Evolutionary conservation across 2,888 invertebrate species (phyloP).

Genomic region (Pseudoips prasinana): DNA sequence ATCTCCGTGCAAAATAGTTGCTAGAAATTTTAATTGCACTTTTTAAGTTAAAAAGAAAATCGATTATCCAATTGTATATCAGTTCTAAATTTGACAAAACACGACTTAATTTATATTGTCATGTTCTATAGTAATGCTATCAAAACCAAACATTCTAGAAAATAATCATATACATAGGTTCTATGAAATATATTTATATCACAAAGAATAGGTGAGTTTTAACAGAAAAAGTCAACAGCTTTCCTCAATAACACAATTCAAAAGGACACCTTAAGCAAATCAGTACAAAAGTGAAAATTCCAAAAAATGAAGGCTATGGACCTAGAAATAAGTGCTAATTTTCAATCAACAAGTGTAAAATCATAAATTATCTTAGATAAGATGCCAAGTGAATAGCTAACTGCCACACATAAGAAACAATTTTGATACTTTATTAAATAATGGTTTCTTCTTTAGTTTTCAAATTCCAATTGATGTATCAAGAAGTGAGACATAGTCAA

Average conservation of each 20-base stretch:
- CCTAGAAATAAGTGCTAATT: conserved; percentile 32
- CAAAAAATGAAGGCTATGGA: conserved; percentile 18
- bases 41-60: conserved; percentile 45
- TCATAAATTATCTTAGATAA: too few relatives aligned
- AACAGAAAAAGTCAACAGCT: conserved; percentile 33
- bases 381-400: too few relatives aligned
- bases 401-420: too few relatives aligned
- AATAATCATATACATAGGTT: conserved; percentile 27
- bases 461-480: too few relatives aligned
- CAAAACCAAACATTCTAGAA: conserved; percentile 21
- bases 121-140: conserved; percentile 23
- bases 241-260: conserved; percentile 20
- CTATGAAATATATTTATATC: conserved; percentile 44
- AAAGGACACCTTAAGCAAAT: conserved; percentile 21
- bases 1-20: conserved; percentile 43
- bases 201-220: conserved; percentile 54
- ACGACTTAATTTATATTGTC: conserved; percentile 25
- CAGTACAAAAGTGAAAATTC: conserved; percentile 11
- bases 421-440: too few relatives aligned
- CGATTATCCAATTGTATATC: conserved; percentile 29
- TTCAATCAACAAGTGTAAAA: neutral
- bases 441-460: too few relatives aligned
- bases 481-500: too few relatives aligned
- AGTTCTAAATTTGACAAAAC: conserved; percentile 26
- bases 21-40: conserved; percentile 59